Base-by-base conservation (phyloP, 2,797 vertebrate species). In the Gobio occitaniae region DNA sequence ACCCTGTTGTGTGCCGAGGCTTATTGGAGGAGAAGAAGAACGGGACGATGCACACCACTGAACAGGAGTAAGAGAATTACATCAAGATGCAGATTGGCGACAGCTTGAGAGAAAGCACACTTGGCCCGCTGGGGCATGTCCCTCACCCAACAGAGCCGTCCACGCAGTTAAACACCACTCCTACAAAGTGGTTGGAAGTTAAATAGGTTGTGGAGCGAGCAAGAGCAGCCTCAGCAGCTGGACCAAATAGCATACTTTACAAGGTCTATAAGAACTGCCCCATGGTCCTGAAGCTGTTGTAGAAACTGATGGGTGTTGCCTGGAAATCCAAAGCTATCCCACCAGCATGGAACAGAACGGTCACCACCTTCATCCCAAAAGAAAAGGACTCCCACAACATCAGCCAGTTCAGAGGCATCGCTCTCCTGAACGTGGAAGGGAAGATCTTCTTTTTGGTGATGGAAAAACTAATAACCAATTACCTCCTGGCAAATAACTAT, bases 311-410 rank as follows among this genome's bases (percentile, higher is more conserved):
- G 19, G 54, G 54, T 9, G 8, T 21, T 56, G 54, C 54, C 54
- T 21, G 54, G 9, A 59, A 59, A n/a, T 59, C 36, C 36, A 29
- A 75, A 75, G 8, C 52, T 47, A 83, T 75, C 29, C 71, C 82
- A 65, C 21, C 41, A 32, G 19, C n/a, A 66, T 77, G 71, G 71
- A 15, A 29, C 21, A 75, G 16, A 75, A 56, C 68, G 1, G n/a
- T 74, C 16, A 66, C 56, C 54, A 63, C 66, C 11, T 78, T 85
- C 66, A 82, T 81, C 48, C 59, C 78, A 50, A 48, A 69, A 29
- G 47, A 21, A 56, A 54, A n/a, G 19, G 59, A 21, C 11, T 79
- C 77, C n/a, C 29, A 79, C 3, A 61, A 79, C 78, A 79, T 79
- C 61, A 79, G 78, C 61, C 78, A 66, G 61, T 79, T 79, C 8